phyloP scores from a whole-genome alignment of 2,113 vertebrate species.

The Psilopsiagon aymara region DNA sequence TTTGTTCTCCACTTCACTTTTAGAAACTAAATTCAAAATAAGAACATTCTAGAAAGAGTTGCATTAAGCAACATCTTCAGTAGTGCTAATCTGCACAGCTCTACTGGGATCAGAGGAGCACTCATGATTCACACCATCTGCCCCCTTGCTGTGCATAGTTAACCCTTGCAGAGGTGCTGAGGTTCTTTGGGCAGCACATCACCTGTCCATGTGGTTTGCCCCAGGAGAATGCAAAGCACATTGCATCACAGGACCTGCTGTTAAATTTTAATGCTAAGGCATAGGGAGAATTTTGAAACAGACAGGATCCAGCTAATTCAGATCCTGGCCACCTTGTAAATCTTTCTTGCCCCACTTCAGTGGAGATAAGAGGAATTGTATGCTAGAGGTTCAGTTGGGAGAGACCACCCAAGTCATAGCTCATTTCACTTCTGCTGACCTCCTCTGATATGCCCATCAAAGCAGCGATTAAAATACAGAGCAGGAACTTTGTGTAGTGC shows the following conservation, averaged over 20 bases:
- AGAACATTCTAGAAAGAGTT: not conserved
- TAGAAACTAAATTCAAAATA: not conserved
- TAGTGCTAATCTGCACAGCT: not conserved
- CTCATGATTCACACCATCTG: not conserved
- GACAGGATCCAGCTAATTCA: not conserved
- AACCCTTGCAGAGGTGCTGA: not conserved
- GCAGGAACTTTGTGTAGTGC: not conserved
- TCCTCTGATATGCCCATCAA: conserved; percentile 49
- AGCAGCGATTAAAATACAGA: conserved; percentile 44
- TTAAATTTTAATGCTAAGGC: not conserved
- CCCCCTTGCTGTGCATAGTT: not conserved
- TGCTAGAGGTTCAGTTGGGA: conserved; percentile 15
- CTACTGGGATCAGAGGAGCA: not conserved
- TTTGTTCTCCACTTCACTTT: not conserved
- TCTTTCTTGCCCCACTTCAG: conserved; percentile 43
- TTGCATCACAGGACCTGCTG: not conserved
- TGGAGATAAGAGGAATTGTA: conserved; percentile 57
- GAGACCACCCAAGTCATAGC: conserved; percentile 68
- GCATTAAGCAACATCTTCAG: not conserved
- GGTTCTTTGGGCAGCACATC: not conserved
- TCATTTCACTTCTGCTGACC: conserved; percentile 55
- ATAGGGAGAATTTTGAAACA: conserved; percentile 21
- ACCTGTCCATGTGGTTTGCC: not conserved
- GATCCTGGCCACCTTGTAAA: conserved; percentile 37
- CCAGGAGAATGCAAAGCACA: not conserved